A percentile compares a stretch with the other conserved stretches of the same genome.
These are phyloP conservation scores for Drosophila pandora DNA, from an alignment of 1,140 invertebrate genomes.

Conservation along the genomic window DNA sequence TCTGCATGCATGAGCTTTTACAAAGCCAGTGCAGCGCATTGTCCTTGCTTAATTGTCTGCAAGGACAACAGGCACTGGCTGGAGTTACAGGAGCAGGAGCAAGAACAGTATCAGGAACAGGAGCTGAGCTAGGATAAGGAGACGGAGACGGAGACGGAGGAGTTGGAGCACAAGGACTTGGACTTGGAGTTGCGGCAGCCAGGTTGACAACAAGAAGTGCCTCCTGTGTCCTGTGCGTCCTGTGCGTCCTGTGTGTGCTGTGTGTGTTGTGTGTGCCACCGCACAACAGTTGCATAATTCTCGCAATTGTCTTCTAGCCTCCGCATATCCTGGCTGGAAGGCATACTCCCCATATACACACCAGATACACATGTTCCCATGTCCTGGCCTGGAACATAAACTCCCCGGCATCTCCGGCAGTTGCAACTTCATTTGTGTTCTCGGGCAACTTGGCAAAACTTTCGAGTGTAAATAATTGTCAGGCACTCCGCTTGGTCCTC, in stretches of 20 bases:
- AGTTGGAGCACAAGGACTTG: constrained; percentile 7
- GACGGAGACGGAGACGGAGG: not conserved
- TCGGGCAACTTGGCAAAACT: constrained; percentile 69
- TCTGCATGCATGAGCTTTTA: constrained; percentile 49
- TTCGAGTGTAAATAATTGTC: constrained; percentile 81
- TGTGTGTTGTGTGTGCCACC: constrained; percentile 33
- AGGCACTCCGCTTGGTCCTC: constrained; percentile 19
- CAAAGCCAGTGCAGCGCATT: constrained; percentile 59
- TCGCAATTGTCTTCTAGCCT: constrained; percentile 32
- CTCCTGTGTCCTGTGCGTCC: not conserved
- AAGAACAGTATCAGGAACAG: constrained; percentile 4
- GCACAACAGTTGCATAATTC: constrained; percentile 68
- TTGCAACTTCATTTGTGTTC: constrained; percentile 67
- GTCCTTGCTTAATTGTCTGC: constrained; percentile 79
- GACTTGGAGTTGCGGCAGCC: constrained; percentile 15
- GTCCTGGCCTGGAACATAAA: constrained; percentile 21
- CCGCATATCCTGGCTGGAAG: not conserved
- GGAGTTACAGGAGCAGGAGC: constrained; percentile 14
- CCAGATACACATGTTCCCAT: constrained; percentile 42
- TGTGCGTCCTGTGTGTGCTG: not conserved
- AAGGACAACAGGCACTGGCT: constrained; percentile 59
- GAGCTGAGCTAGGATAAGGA: constrained; percentile 7
- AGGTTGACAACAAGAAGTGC: constrained; percentile 53
- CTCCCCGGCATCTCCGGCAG: constrained; percentile 28
- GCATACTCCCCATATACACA: not conserved